These are phyloP conservation scores for Hydraecia micacea DNA, from an alignment of 2,888 invertebrate species.

Conservation along the genomic window DNA sequence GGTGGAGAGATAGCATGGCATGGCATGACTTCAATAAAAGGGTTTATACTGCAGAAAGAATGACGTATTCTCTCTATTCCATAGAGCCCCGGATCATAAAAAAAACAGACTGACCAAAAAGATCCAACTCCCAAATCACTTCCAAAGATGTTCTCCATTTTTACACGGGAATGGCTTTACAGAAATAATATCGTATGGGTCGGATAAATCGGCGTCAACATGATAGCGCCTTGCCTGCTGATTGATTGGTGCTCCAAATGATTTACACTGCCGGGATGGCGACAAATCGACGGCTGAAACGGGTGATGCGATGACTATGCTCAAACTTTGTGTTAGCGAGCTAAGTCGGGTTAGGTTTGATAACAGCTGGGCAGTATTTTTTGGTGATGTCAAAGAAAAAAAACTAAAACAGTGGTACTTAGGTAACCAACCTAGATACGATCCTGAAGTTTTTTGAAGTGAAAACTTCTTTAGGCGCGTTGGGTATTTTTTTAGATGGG, in stretches of 20 bases:
- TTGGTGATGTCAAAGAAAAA: background rate
- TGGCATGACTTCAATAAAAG: background rate
- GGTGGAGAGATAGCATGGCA: background rate
- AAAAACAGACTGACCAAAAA: background rate
- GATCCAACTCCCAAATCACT: slow-evolving; percentile 27
- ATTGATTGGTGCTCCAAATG: slow-evolving; percentile 63
- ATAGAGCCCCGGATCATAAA: background rate
- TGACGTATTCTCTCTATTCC: background rate
- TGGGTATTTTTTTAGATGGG: too few relatives aligned
- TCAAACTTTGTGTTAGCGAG: slow-evolving; percentile 31
- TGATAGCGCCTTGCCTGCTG: slow-evolving; percentile 64
- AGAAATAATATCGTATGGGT: slow-evolving; percentile 60
- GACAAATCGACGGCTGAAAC: slow-evolving; percentile 60
- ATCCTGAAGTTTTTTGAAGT: too few relatives aligned
- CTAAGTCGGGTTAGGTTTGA: background rate
- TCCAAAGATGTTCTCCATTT: slow-evolving; percentile 30
- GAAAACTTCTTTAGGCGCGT: too few relatives aligned
- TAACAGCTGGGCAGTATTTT: background rate
- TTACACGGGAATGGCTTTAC: slow-evolving; percentile 30
- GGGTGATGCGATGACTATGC: slow-evolving; percentile 44
- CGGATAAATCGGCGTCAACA: slow-evolving; percentile 64
- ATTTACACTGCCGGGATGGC: slow-evolving; percentile 57
- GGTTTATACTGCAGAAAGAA: background rate
- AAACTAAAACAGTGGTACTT: background rate
- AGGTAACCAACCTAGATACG: background rate